Base-by-base conservation (phyloP, 2,888 invertebrate genomes). In the Dicyrtomina minuta region DNA sequence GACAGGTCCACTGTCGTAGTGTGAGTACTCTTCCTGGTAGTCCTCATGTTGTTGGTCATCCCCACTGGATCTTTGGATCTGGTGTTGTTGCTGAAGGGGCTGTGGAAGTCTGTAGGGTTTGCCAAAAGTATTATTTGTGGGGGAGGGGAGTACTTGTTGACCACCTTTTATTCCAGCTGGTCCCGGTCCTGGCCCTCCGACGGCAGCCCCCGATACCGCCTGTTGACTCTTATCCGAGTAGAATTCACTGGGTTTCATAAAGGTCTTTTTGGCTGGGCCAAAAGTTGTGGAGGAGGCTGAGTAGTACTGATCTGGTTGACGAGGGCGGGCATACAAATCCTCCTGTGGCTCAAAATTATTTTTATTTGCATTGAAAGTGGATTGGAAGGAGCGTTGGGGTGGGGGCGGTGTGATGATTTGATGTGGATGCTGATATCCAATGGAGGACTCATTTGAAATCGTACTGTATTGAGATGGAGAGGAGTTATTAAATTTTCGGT, bases 201-300 rank as follows among this genome's bases (percentile, higher is more conserved):
- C 12, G 12, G 56, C 10, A 22, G 26, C n/a, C n/a, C 58, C 58
- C n/a, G 58, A 39, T 13, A 56, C 56, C 8, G 41, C 26, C 46
- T 13, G 26, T 17, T 43, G 53, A 26, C n/a, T 13, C 17, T 55
- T 65, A 1, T 65, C 64, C 2, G 53, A 27, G 41, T 49, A 44
- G 27, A 76, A 78, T 46, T 78, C 77, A 0, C 76, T 76, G 10
- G 78, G 78, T 66, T 78, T 78, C 74, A 76, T 73, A 49, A 78
- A 78, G 1, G 73, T 70, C 60, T 74, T 78, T 64, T 74, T 74
- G 10, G 73, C 70, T 0, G 77, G 70, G 22, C 71, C 68, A n/a
- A 74, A 67, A 5, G 66, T 53, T 4, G 75, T 70, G 0, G 75
- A 73, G 1, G 75, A 74, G 17, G 75, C 71, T 43, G 74, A 74